These are phyloP conservation scores for Nomada flava DNA, from an alignment of 2,888 invertebrate species.

Conservation along the genomic window DNA sequence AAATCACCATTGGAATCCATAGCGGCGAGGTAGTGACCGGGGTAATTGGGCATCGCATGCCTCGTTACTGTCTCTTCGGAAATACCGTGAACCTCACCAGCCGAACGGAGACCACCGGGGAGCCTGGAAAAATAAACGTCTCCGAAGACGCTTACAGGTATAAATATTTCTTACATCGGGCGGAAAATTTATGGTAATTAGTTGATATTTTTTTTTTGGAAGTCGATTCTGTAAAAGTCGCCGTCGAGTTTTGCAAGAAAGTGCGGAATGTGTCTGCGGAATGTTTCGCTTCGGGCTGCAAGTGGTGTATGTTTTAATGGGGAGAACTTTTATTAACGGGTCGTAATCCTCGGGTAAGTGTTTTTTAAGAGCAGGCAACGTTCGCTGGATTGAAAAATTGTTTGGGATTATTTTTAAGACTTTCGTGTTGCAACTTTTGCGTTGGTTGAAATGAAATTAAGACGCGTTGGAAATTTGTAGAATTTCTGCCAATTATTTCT, in stretches of 20 bases:
- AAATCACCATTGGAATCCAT: slow-evolving; percentile 97
- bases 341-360: no score
- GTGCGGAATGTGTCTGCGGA: no score
- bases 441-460: no score
- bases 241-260: no score
- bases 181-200: slow-evolving; percentile 2
- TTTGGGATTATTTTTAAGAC: no score
- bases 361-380: no score
- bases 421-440: no score
- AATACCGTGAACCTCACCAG: slow-evolving; percentile 97
- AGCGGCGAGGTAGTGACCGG: slow-evolving; percentile 97
- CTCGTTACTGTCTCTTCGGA: slow-evolving; percentile 95
- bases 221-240: no score
- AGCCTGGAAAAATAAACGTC: slow-evolving; percentile 94
- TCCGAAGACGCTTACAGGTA: slow-evolving; percentile 96
- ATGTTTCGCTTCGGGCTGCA: neutral
- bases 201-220: neutral
- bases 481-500: no score
- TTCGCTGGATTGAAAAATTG: no score
- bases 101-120: slow-evolving; percentile 96
- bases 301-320: neutral
- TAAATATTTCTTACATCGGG: slow-evolving; percentile 71
- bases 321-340: neutral
- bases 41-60: slow-evolving; percentile 97
- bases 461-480: no score